These are phyloP conservation scores for Terrapene triunguis DNA, from an alignment of 2,113 vertebrate genomes.

Conservation along the genomic window DNA sequence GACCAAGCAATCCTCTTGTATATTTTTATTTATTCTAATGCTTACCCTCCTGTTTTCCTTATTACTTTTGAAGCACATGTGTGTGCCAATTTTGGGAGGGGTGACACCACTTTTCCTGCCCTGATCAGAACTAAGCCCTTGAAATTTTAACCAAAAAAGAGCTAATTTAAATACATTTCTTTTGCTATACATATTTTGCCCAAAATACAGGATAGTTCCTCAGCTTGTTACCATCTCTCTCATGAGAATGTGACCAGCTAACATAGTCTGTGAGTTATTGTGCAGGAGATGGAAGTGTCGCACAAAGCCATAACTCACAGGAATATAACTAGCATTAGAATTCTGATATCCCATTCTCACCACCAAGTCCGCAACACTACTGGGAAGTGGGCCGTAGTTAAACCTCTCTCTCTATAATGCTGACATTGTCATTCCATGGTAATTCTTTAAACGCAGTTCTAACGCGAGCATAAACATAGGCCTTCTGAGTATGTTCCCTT, in stretches of 20 bases:
- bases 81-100: background rate
- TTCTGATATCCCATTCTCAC: background rate
- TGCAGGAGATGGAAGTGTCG: background rate
- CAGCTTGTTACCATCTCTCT: background rate
- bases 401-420: background rate
- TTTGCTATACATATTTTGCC: background rate
- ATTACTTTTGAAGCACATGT: fast-evolving
- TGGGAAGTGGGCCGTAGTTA: constrained; percentile 17
- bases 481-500: background rate
- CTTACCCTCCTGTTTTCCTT: background rate
- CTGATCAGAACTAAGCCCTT: background rate
- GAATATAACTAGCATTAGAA: fast-evolving
- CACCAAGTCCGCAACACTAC: background rate
- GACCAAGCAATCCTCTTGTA: fast-evolving
- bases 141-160: background rate
- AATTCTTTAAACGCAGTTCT: background rate
- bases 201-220: background rate
- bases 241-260: background rate
- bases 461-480: background rate
- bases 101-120: background rate
- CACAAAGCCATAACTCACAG: background rate
- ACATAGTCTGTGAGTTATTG: background rate
- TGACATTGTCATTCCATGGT: background rate
- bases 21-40: background rate
- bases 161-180: background rate